phyloP scores from a whole-genome alignment of 2,797 vertebrate species.

The Hemibagrus guttatus region DNA sequence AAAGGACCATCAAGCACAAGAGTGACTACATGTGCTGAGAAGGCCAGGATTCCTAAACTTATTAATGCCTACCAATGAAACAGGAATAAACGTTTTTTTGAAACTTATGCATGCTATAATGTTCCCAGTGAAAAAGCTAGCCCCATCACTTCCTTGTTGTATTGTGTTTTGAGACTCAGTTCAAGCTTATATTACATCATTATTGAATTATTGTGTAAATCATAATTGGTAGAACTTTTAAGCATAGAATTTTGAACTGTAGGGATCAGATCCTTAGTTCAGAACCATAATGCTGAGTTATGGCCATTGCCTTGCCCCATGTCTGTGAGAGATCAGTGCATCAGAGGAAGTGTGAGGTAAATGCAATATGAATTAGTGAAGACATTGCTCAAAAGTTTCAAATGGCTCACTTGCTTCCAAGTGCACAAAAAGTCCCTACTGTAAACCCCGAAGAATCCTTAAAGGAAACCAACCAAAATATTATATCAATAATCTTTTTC shows the following conservation, averaged over 20 bases:
- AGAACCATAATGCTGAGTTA: conserved; percentile 70
- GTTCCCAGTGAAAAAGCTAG: conserved; percentile 12
- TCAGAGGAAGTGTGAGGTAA: conserved; percentile 72
- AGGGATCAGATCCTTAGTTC: conserved; percentile 11
- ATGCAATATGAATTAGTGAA: conserved; percentile 66
- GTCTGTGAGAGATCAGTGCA: conserved; percentile 66
- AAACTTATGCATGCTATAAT: conserved; percentile 38
- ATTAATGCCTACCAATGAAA: conserved; percentile 4
- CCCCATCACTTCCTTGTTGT: background rate
- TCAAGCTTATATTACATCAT: conserved; percentile 20
- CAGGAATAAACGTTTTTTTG: conserved; percentile 20
- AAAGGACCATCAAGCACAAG: background rate
- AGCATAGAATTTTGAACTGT: background rate
- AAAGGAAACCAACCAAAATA: conserved; percentile 59
- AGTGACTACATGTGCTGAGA: background rate
- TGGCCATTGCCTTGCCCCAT: conserved; percentile 66
- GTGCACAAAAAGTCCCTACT: conserved; percentile 65
- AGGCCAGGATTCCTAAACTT: conserved; percentile 15
- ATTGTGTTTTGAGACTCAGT: conserved; percentile 26
- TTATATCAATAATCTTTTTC: conserved; percentile 67
- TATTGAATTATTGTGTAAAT: conserved; percentile 24
- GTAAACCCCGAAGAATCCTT: conserved; percentile 73
- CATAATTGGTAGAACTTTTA: background rate
- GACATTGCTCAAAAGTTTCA: conserved; percentile 64
- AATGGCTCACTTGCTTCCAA: conserved; percentile 63